phyloP scores from a whole-genome alignment of 2,797 vertebrate species.

The Yasuhikotakia modesta region DNA sequence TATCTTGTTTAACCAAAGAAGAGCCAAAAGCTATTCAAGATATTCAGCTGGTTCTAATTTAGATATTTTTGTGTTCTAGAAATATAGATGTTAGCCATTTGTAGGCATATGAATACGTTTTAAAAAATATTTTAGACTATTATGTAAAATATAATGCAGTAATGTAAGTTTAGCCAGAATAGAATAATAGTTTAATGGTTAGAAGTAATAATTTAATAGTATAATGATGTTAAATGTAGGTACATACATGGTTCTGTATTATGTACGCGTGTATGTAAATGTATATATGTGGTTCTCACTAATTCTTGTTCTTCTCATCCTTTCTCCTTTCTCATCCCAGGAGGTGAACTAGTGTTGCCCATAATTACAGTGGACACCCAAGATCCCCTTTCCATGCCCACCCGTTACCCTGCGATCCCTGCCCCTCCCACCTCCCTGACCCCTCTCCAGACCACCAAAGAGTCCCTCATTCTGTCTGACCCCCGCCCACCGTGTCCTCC shows the following conservation, averaged over 20 bases:
- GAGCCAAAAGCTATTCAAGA: slow-evolving; percentile 50
- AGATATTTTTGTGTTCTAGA: slow-evolving; percentile 36
- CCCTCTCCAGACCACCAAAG: slow-evolving; percentile 90
- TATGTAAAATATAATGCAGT: slow-evolving; percentile 10
- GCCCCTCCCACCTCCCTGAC: slow-evolving; percentile 90
- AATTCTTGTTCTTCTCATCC: slow-evolving; percentile 71
- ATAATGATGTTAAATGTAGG: background rate
- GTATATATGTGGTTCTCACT: slow-evolving; percentile 59
- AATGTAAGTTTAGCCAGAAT: background rate
- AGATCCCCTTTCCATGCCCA: slow-evolving; percentile 91
- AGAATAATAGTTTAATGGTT: background rate
- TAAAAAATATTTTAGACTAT: slow-evolving; percentile 20
- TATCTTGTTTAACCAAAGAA: slow-evolving; percentile 76
- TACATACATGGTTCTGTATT: background rate
- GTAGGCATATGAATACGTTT: slow-evolving; percentile 53
- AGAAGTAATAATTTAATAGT: too few species aligned
- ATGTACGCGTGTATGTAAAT: background rate
- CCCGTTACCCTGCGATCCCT: slow-evolving; percentile 89
- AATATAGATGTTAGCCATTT: slow-evolving; percentile 31
- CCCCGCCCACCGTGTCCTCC: slow-evolving; percentile 84
- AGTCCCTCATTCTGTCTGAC: slow-evolving; percentile 84
- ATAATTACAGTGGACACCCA: slow-evolving; percentile 96
- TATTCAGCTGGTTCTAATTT: slow-evolving; percentile 48
- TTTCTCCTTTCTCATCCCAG: slow-evolving; percentile 79
- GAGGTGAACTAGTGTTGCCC: slow-evolving; percentile 97